Base-by-base conservation (phyloP, 2,888 invertebrate species). In the Osedax fenrisi region DNA sequence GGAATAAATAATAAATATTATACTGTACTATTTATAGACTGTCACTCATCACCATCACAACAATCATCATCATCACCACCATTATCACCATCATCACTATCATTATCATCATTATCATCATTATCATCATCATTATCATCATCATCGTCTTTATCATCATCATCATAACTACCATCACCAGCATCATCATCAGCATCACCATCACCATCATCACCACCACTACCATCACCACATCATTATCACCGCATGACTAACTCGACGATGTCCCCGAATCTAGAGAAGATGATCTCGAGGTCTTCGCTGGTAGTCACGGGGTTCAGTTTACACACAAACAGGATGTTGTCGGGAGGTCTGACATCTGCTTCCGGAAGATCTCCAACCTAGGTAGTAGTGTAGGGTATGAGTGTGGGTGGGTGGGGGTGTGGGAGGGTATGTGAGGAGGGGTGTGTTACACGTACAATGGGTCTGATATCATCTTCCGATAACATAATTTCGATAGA, bases 311-410 rank as follows among this genome's bases (percentile, higher is more conserved):
- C 94, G 0, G 97, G 96, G 87, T 99, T 98, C 23, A 99, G 87
- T 86, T 98, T 99, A 85, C 98, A 99, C 27, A 99, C 94, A 86
- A 99, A 99, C 0, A 99, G 87, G 1, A 99, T 96, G 87, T 98
- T 97, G 86, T 99, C 98, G 3, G 97, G 96, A 0, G 98, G 98
- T 3, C 93, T 94, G 84, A 95, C 91, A 76, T 98, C 96, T 17
- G 93, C 96, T 86, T 95, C 92, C 0, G 96, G 96, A 75, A 98
- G 87, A 85, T 98, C 98, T 0, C 97, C 97, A 24, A 97, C 82
- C 85, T 85, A 41, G 17, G 41, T 41, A 41, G 41, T 10, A 10
- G 41, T 41, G 41, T 41, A 10, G 5, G 41, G n/a, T n/a, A n/a
- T n/a, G n/a, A n/a, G n/a, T n/a, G n/a, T n/a, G n/a, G n/a, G n/a